Evolutionary conservation across 1,140 invertebrate genomes (phyloP).

Genomic region (Pseudomyrmex concolor): DNA sequence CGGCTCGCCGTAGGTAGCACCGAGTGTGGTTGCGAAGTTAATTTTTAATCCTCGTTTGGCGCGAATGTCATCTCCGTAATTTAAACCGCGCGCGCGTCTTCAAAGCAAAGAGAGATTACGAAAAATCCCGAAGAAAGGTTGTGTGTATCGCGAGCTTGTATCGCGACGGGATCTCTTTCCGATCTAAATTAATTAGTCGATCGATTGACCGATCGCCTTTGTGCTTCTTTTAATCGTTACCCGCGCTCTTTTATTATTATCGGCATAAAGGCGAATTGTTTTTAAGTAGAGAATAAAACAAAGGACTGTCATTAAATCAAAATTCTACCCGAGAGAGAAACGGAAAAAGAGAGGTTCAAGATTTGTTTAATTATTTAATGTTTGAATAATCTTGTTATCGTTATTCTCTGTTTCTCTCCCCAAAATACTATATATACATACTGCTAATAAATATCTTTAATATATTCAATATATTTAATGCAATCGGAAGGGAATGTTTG

Average conservation of each 20-base stretch:
- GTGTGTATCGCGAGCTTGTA: not conserved
- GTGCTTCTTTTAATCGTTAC: conserved; percentile 47
- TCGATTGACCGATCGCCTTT: conserved; percentile 58
- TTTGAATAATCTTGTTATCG: not conserved
- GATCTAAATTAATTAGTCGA: conserved; percentile 59
- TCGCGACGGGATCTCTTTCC: conserved; percentile 19
- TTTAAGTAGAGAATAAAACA: not conserved
- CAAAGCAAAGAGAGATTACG: not conserved
- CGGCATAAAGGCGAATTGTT: not conserved
- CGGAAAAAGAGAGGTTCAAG: not conserved
- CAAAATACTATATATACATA: not conserved
- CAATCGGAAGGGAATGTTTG: not conserved
- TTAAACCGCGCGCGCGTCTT: not conserved
- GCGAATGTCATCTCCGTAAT: not conserved
- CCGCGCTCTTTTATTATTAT: conserved; percentile 13
- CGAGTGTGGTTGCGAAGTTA: not conserved
- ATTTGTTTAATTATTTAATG: not conserved
- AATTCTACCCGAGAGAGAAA: too few species aligned
- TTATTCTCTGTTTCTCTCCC: not conserved
- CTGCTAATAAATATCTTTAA: not conserved
- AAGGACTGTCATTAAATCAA: conserved; percentile 22
- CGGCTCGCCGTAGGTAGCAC: not conserved
- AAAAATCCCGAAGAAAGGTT: not conserved
- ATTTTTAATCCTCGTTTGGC: conserved; percentile 23
- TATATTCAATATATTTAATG: conserved; percentile 2